Evolutionary conservation across 1,140 invertebrate species (phyloP).

Genomic region (Nasonia vitripennis): DNA sequence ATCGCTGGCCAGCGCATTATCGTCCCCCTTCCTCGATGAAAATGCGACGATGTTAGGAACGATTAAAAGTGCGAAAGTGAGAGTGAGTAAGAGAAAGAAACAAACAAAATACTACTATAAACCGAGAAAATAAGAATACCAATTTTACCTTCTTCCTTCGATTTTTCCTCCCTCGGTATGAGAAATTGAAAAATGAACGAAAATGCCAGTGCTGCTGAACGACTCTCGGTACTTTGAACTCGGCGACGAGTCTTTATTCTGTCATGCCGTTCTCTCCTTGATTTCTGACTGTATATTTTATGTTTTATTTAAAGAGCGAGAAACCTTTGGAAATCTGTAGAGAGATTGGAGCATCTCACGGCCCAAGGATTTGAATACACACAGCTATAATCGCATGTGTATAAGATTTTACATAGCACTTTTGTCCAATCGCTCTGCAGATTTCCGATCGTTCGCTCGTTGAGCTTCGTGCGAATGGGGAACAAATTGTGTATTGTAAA

Average conservation of each 20-base stretch:
- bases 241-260: slow-evolving; percentile 7
- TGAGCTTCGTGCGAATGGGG: slow-evolving; percentile 5
- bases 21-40: slow-evolving; percentile 2
- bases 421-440: slow-evolving; percentile 4
- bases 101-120: neutral
- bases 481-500: slow-evolving; percentile 23
- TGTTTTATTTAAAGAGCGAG: neutral
- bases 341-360: slow-evolving; percentile 1
- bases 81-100: neutral
- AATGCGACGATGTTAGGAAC: neutral
- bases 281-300: neutral
- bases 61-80: neutral
- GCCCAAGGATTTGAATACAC: slow-evolving; percentile 46
- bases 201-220: neutral
- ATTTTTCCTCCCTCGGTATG: slow-evolving; percentile 15
- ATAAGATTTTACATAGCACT: slow-evolving; percentile 39
- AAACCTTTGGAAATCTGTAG: neutral
- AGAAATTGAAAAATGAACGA: slow-evolving; percentile 10
- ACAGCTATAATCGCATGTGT: neutral
- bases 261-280: no score
- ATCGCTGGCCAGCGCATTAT: slow-evolving; percentile 66
- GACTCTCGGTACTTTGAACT: slow-evolving; percentile 28
- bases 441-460: slow-evolving; percentile 26
- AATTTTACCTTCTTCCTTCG: slow-evolving; percentile 6
- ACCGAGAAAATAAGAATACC: neutral